Evolutionary conservation across 2,888 invertebrate genomes (phyloP).

Genomic region (Salticus scenicus): DNA sequence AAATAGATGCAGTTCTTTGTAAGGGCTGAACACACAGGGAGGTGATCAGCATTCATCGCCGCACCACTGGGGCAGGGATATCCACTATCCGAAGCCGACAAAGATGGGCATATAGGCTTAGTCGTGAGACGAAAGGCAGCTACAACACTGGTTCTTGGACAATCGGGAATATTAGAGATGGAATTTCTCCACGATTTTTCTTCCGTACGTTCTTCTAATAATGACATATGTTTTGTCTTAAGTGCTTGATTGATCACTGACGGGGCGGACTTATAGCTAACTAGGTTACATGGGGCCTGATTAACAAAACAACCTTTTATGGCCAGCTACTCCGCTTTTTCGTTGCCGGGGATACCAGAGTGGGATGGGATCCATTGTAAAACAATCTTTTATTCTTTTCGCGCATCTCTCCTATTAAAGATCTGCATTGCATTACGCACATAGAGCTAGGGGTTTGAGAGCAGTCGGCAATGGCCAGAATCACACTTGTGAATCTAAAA

Average conservation of each 20-base stretch:
- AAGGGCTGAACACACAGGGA: too few relatives aligned
- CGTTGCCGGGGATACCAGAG: not conserved
- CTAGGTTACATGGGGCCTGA: too few relatives aligned
- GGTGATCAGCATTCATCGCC: too few relatives aligned
- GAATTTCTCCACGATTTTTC: slow-evolving; percentile 18
- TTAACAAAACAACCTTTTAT: too few relatives aligned
- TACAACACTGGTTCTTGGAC: slow-evolving; percentile 26
- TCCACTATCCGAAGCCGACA: too few relatives aligned
- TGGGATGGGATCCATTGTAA: not conserved
- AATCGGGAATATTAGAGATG: slow-evolving; percentile 21
- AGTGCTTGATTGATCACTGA: not conserved
- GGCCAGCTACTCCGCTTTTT: too few relatives aligned
- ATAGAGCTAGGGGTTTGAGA: not conserved
- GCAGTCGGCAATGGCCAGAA: not conserved
- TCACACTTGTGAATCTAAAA: not conserved
- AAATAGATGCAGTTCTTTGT: too few relatives aligned
- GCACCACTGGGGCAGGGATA: too few relatives aligned
- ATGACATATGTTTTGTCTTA: not conserved
- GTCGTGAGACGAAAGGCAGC: too few relatives aligned
- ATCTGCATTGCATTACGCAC: not conserved
- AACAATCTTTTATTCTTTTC: not conserved
- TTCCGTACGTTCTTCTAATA: not conserved
- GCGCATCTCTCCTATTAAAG: not conserved
- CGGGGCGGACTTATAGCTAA: not conserved
- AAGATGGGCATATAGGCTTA: too few relatives aligned